Percentiles rank a stretch among this genome's conserved stretches.
These are phyloP conservation scores for Pluvianellus socialis DNA, from an alignment of 2,113 vertebrate genomes.

Conservation along the genomic window DNA sequence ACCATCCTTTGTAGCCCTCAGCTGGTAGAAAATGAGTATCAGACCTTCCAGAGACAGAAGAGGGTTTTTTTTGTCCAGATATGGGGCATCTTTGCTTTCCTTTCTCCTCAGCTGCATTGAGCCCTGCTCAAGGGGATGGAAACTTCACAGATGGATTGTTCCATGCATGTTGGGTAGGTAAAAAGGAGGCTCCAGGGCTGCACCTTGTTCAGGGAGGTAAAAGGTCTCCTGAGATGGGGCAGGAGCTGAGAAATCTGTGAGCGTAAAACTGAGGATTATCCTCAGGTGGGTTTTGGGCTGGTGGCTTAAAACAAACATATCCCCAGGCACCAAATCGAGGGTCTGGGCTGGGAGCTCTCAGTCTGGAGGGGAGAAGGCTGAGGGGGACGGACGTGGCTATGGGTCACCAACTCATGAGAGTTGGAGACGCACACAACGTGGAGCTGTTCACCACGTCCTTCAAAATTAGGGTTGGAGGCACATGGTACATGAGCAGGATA, in stretches of 20 bases:
- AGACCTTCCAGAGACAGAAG: not conserved
- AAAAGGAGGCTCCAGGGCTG: not conserved
- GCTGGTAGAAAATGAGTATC: not conserved
- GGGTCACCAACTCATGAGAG: not conserved
- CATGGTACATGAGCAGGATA: not conserved
- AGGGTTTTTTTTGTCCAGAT: not conserved
- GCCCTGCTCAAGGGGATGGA: not conserved
- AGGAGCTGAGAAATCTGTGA: not conserved
- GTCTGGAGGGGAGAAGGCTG: not conserved
- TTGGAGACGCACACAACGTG: not conserved
- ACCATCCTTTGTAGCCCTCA: not conserved
- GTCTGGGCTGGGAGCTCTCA: not conserved
- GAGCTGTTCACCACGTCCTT: not conserved
- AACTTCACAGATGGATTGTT: not conserved
- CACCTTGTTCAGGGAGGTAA: not conserved
- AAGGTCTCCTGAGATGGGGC: not conserved
- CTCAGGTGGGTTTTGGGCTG: not conserved
- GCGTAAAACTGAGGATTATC: not conserved
- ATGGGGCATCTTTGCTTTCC: not conserved
- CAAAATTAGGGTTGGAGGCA: not conserved
- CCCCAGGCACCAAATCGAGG: not conserved
- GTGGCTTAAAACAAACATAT: not conserved
- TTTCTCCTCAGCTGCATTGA: not conserved
- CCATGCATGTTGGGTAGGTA: not conserved
- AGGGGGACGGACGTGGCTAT: rapidly evolving